Conservation (phyloP, 2,797 vertebrate genomes). For the Tympanoctomys barrerae region DNA sequence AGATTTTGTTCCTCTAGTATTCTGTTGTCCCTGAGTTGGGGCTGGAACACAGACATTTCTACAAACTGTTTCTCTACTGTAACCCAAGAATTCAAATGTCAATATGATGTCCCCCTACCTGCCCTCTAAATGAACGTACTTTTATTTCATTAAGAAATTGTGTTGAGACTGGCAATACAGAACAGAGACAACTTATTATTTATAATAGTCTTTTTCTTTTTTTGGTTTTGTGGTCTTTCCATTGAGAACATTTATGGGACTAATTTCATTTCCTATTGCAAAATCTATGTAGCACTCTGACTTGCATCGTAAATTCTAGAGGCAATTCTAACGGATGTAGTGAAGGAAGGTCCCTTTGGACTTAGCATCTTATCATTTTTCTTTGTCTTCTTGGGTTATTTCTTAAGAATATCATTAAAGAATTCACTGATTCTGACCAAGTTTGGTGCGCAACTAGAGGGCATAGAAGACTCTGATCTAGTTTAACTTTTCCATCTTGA, state of each 20-base stretch:
- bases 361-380: not conserved
- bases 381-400: conserved; percentile 18
- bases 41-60: conserved; percentile 29
- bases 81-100: conserved; percentile 38
- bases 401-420: conserved; percentile 45
- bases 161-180: not conserved
- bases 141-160: conserved; percentile 46
- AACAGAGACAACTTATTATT: conserved; percentile 1
- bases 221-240: not conserved
- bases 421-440: conserved; percentile 20
- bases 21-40: conserved; percentile 58
- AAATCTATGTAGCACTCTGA: conserved; percentile 53
- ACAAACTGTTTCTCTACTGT: not conserved
- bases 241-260: conserved; percentile 51
- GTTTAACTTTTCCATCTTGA: not conserved
- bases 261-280: conserved; percentile 73
- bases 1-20: conserved; percentile 38
- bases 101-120: not conserved
- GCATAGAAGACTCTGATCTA: not conserved
- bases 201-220: not conserved
- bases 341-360: conserved; percentile 42
- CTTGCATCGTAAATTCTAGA: conserved; percentile 50
- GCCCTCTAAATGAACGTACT: not conserved
- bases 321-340: conserved; percentile 47
- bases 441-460: not conserved